Evolutionary conservation across 1,140 invertebrate species (phyloP).

Genomic region (Ips nitidus): DNA sequence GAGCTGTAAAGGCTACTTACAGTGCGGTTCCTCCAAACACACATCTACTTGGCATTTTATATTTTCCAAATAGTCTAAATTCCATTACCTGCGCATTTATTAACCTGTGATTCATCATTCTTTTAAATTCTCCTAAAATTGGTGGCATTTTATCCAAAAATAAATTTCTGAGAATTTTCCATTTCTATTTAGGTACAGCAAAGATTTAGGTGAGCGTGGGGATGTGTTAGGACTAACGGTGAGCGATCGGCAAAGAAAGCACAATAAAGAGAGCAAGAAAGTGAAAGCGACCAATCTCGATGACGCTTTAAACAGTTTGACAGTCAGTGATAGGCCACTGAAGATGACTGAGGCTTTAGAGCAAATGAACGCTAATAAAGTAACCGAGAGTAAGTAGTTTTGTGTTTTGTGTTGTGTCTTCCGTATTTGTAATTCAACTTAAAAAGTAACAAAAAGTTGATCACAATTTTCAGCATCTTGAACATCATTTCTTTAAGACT

Average conservation of each 20-base stretch:
- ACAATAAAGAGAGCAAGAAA: slow-evolving; percentile 53
- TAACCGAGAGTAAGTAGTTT: slow-evolving; percentile 20
- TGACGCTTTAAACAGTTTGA: slow-evolving; percentile 53
- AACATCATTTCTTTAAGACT: too few species aligned
- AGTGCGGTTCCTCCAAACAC: too few species aligned
- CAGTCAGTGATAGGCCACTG: slow-evolving; percentile 55
- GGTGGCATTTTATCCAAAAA: too few species aligned
- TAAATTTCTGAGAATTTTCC: neutral
- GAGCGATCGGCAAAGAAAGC: slow-evolving; percentile 37
- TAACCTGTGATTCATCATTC: too few species aligned
- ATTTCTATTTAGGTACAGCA: slow-evolving; percentile 56
- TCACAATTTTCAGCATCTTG: too few species aligned
- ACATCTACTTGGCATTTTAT: too few species aligned
- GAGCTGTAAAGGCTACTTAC: too few species aligned
- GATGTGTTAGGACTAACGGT: slow-evolving; percentile 59
- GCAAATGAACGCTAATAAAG: slow-evolving; percentile 53
- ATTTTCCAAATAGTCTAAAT: too few species aligned
- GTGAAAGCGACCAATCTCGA: slow-evolving; percentile 57
- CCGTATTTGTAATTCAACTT: neutral
- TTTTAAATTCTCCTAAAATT: too few species aligned
- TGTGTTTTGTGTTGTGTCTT: neutral
- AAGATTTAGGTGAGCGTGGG: slow-evolving; percentile 64
- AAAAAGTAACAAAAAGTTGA: too few species aligned
- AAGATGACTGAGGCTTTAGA: slow-evolving; percentile 59
- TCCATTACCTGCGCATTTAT: too few species aligned